Evolutionary conservation across 2,888 invertebrate genomes (phyloP).

Genomic region (Amphipoea lucens): DNA sequence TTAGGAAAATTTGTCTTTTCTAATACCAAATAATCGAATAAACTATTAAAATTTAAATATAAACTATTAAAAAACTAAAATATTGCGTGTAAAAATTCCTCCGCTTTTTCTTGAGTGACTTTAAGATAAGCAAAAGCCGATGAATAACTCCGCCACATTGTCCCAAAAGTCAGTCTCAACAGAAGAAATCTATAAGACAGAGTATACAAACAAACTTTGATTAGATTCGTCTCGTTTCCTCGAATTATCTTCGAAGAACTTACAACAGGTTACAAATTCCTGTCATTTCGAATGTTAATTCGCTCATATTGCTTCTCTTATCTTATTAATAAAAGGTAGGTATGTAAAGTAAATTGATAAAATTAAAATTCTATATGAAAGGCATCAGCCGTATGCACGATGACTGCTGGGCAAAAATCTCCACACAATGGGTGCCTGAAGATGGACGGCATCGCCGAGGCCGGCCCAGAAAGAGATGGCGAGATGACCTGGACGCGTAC

Average conservation of each 20-base stretch:
- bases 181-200: slow-evolving; percentile 31
- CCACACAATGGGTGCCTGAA: no score
- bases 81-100: no score
- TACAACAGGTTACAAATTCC: slow-evolving; percentile 34
- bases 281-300: background rate
- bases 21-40: background rate
- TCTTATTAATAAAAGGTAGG: background rate
- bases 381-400: no score
- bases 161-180: slow-evolving; percentile 16
- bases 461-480: no score
- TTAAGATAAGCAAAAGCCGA: background rate
- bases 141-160: slow-evolving; percentile 2
- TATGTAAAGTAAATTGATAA: background rate
- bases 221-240: slow-evolving; percentile 34
- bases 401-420: no score
- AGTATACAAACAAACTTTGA: slow-evolving; percentile 54
- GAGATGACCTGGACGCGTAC: no score
- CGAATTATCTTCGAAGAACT: slow-evolving; percentile 33
- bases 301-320: background rate
- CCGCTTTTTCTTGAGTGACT: background rate
- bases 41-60: background rate
- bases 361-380: slow-evolving; percentile 4
- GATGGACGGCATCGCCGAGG: no score
- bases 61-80: background rate
- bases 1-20: background rate